Evolutionary conservation across 2,113 vertebrate species (phyloP).

Genomic region (Callospermophilus lateralis): DNA sequence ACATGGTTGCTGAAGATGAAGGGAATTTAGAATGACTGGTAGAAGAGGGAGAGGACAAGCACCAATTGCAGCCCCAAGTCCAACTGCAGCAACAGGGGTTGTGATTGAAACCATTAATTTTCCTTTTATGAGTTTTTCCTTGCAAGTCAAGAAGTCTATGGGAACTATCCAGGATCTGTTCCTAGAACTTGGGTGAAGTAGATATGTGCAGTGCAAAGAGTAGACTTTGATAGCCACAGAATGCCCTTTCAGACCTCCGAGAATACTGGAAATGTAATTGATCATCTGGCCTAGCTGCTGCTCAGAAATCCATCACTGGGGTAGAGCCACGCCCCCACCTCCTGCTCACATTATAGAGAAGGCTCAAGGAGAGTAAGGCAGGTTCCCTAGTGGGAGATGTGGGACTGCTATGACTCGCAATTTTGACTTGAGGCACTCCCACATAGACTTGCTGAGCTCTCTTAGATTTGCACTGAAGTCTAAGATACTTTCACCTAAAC

Average conservation of each 20-base stretch:
- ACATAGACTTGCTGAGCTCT: neutral
- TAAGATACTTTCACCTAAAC: neutral
- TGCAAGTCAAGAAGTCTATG: neutral
- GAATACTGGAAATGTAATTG: neutral
- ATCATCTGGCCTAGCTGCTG: neutral
- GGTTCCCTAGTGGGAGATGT: neutral
- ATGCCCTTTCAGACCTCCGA: neutral
- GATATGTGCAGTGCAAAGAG: neutral
- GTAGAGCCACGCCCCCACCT: neutral
- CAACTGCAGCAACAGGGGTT: neutral
- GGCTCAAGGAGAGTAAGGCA: neutral
- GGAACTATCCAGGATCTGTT: neutral
- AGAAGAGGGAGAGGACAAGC: no score
- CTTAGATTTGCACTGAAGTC: neutral
- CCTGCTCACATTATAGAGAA: neutral
- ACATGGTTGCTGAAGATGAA: neutral
- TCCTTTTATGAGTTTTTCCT: neutral
- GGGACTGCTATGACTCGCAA: neutral
- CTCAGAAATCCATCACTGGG: neutral
- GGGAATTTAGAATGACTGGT: neutral
- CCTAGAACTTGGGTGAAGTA: neutral
- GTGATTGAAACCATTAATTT: neutral
- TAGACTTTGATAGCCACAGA: neutral
- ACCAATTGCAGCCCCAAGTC: neutral
- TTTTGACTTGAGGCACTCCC: neutral